Evolutionary conservation across 2,888 invertebrate species (phyloP).

Genomic region (Galerucella nymphaeae): DNA sequence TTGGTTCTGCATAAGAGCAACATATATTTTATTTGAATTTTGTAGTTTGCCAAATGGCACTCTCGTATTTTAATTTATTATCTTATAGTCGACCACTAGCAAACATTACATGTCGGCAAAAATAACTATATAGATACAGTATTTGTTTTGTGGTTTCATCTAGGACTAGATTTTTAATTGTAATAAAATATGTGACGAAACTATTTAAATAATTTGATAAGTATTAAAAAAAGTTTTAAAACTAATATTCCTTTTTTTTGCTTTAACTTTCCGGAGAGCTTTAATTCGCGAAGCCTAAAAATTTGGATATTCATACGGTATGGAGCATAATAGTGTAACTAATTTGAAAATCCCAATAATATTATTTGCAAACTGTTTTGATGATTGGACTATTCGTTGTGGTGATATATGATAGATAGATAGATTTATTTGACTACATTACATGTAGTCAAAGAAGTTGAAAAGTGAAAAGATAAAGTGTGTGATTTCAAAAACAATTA

Average conservation of each 20-base stretch:
- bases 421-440: no score
- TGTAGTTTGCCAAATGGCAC: conserved; percentile 17
- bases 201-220: no score
- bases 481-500: conserved; percentile 52
- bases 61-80: conserved; percentile 4
- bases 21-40: conserved; percentile 18
- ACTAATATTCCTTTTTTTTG: no score
- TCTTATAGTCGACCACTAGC: not conserved
- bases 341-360: no score
- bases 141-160: not conserved
- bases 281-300: not conserved
- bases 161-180: no score
- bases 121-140: not conserved
- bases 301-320: not conserved
- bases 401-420: no score
- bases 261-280: not conserved
- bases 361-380: no score
- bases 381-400: no score
- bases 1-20: conserved; percentile 24
- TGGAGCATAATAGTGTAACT: no score
- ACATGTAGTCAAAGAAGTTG: no score
- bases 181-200: no score
- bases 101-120: not conserved
- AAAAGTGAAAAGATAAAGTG: conserved; percentile 44
- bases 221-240: no score